Evolutionary conservation across 2,888 invertebrate species (phyloP).

Genomic region (Platerodrilus igneus): DNA sequence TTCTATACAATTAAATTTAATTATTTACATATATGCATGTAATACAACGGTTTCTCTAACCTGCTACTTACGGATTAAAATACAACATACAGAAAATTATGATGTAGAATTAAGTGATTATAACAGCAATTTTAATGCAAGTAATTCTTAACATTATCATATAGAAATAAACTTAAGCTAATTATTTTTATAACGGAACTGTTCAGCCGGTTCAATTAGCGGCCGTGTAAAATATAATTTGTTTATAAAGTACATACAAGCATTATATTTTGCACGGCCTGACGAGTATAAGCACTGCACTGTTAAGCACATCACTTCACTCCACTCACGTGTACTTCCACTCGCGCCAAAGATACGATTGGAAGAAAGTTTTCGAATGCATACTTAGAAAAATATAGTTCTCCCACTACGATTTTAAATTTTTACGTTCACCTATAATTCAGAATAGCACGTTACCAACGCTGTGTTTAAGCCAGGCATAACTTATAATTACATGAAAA

Average conservation of each 20-base stretch:
- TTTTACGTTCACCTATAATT: slow-evolving; percentile 24
- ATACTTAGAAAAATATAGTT: too few species aligned
- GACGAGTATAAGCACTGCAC: too few species aligned
- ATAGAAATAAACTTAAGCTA: slow-evolving; percentile 19
- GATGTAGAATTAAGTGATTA: too few species aligned
- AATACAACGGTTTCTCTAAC: too few species aligned
- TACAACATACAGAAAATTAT: too few species aligned
- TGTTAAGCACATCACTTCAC: too few species aligned
- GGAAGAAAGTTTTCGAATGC: too few species aligned
- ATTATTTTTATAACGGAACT: slow-evolving; percentile 6
- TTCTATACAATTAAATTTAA: too few species aligned
- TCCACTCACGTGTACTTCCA: slow-evolving; percentile 6
- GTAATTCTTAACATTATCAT: slow-evolving; percentile 11
- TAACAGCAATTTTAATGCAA: too few species aligned
- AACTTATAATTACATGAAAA: slow-evolving; percentile 17
- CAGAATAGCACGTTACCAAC: slow-evolving; percentile 16
- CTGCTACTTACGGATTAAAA: too few species aligned
- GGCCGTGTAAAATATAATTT: slow-evolving; percentile 17
- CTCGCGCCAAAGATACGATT: slow-evolving; percentile 14
- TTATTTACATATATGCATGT: too few species aligned
- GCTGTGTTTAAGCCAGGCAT: slow-evolving; percentile 20
- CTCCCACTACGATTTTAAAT: slow-evolving; percentile 18
- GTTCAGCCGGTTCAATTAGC: slow-evolving; percentile 19
- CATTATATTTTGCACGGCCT: slow-evolving; percentile 13
- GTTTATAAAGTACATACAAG: too few species aligned